A percentile compares a stretch with the other conserved stretches of the same genome.
These are phyloP conservation scores for Danio kyathit DNA, from an alignment of 2,797 vertebrate species.

Conservation along the genomic window DNA sequence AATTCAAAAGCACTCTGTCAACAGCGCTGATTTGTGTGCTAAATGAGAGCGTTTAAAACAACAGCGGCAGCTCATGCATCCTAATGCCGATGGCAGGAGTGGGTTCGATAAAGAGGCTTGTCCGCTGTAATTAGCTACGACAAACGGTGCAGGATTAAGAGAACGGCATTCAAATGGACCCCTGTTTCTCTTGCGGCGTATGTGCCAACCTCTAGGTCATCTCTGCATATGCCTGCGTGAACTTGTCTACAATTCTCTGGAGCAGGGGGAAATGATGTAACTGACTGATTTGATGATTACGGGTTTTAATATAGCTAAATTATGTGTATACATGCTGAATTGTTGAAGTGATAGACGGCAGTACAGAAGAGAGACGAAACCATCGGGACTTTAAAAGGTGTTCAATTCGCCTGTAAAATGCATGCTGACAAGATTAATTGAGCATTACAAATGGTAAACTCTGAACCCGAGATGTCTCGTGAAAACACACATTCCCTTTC, in stretches of 20 bases:
- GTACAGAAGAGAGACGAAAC: constrained; percentile 72
- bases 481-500: constrained; percentile 55
- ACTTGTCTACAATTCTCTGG: constrained; percentile 9
- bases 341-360: constrained; percentile 50
- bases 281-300: constrained; percentile 23
- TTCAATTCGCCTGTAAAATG: constrained; percentile 78
- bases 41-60: constrained; percentile 99
- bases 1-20: constrained; percentile 99
- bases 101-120: constrained; percentile 99
- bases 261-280: constrained; percentile 6
- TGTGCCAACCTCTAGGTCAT: constrained; percentile 26
- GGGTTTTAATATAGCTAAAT: constrained; percentile 20
- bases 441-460: constrained; percentile 83
- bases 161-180: constrained; percentile 70
- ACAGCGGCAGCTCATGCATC: constrained; percentile 98
- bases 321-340: constrained; percentile 6
- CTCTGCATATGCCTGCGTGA: background rate
- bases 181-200: constrained; percentile 53
- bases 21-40: constrained; percentile 99
- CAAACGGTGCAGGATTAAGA: constrained; percentile 89
- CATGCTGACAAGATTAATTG: constrained; percentile 87
- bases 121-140: constrained; percentile 97
- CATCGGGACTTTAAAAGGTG: constrained; percentile 75
- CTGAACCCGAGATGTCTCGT: constrained; percentile 70
- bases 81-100: constrained; percentile 97